phyloP scores from a whole-genome alignment of 2,888 invertebrate species.

The Seira musarum region DNA sequence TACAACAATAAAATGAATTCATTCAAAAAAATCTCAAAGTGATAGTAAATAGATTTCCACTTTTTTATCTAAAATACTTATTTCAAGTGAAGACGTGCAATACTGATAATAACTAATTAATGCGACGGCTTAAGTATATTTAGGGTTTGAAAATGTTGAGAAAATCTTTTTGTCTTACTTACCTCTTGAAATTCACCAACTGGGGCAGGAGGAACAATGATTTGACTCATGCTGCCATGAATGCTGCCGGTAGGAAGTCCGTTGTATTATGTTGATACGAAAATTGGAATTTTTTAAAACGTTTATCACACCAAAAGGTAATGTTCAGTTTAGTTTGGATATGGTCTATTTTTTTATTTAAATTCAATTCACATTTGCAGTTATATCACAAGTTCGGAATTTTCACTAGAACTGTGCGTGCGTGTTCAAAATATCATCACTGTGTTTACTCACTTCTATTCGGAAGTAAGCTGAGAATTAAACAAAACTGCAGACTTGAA shows the following conservation, averaged over 20 bases:
- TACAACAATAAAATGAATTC: too few relatives aligned
- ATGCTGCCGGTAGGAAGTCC: conserved; percentile 14
- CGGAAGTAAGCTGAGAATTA: conserved; percentile 44
- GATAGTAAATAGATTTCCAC: too few relatives aligned
- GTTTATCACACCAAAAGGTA: not conserved
- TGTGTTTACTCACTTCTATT: conserved; percentile 38
- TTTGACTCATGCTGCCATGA: conserved; percentile 55
- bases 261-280: not conserved
- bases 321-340: not conserved
- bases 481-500: conserved; percentile 28
- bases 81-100: too few relatives aligned
- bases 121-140: too few relatives aligned
- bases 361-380: too few relatives aligned
- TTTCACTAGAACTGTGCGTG: too few relatives aligned
- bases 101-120: too few relatives aligned
- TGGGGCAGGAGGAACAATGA: conserved; percentile 48
- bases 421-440: too few relatives aligned
- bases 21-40: too few relatives aligned
- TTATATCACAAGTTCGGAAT: too few relatives aligned
- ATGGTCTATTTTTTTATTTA: too few relatives aligned
- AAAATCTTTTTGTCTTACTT: conserved; percentile 36
- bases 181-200: conserved; percentile 65
- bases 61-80: too few relatives aligned
- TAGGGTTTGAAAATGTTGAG: not conserved
- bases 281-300: not conserved